A percentile compares a stretch with the other conserved stretches of the same genome.
phyloP scores from a whole-genome alignment of 2,888 invertebrate genomes.

The Parthenolecanium corni region DNA sequence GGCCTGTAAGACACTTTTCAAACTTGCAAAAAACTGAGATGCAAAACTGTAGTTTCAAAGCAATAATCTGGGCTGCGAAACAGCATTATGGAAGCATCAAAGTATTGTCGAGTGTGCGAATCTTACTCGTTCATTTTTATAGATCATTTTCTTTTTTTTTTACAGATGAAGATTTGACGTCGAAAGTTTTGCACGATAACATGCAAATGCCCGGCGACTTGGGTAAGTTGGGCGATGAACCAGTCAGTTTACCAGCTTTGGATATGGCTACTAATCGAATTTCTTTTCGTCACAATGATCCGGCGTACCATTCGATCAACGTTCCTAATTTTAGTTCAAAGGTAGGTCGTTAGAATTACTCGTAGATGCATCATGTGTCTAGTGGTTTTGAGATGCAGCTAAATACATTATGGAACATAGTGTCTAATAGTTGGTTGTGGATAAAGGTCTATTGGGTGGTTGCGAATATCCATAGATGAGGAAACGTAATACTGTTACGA shows the following conservation, averaged over 20 bases:
- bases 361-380: background rate
- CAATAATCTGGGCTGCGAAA: too few species aligned
- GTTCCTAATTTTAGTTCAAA: constrained; percentile 19
- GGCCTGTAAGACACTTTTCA: too few species aligned
- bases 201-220: constrained; percentile 3
- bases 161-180: background rate
- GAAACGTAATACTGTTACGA: too few species aligned
- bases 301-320: constrained; percentile 23
- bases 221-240: constrained; percentile 14
- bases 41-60: too few species aligned
- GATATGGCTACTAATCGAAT: constrained; percentile 2
- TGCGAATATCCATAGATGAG: too few species aligned
- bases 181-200: background rate
- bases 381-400: background rate
- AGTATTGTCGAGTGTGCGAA: too few species aligned
- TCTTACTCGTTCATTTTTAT: too few species aligned
- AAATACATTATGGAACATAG: background rate
- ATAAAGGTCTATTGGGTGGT: too few species aligned
- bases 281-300: constrained; percentile 22
- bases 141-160: background rate
- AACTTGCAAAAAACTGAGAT: too few species aligned
- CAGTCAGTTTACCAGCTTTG: constrained; percentile 21
- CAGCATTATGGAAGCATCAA: too few species aligned
- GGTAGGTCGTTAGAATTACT: background rate
- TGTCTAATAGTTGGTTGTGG: background rate